Evolutionary conservation across 2,888 invertebrate genomes (phyloP).

Genomic region (Plebejus melissa): DNA sequence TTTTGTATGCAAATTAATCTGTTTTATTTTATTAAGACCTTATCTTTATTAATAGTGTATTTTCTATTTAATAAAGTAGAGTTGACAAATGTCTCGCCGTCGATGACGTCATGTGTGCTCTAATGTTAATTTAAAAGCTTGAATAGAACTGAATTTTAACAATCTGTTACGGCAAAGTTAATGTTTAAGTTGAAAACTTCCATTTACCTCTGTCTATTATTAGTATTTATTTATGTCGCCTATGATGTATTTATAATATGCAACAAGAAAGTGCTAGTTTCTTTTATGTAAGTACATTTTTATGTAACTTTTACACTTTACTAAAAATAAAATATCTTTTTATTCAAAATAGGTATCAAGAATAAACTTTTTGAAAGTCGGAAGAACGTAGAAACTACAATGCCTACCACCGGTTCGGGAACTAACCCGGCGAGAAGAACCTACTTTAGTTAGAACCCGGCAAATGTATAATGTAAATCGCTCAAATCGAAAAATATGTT

Average conservation of each 20-base stretch:
- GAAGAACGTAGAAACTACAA: too few species aligned
- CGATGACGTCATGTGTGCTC: neutral
- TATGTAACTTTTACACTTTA: neutral
- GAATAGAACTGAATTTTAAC: neutral
- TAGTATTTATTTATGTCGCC: too few species aligned
- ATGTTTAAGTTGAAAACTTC: neutral
- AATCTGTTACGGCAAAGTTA: neutral
- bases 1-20: slow-evolving; percentile 5
- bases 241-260: too few species aligned
- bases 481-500: neutral
- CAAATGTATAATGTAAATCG: neutral
- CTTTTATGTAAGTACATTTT: neutral
- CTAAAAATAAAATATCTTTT: too few species aligned
- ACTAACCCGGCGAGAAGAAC: too few species aligned
- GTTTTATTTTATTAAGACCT: slow-evolving; percentile 8
- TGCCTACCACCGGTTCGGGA: too few species aligned
- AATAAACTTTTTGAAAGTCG: too few species aligned
- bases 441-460: too few species aligned
- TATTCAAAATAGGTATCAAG: too few species aligned
- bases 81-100: slow-evolving; percentile 1
- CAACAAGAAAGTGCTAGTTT: too few species aligned
- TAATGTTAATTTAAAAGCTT: neutral
- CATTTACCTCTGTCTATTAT: too few species aligned
- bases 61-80: neutral
- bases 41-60: slow-evolving; percentile 4